Evolutionary conservation across 1,140 invertebrate genomes (phyloP).

Genomic region (Plutomurus gul): DNA sequence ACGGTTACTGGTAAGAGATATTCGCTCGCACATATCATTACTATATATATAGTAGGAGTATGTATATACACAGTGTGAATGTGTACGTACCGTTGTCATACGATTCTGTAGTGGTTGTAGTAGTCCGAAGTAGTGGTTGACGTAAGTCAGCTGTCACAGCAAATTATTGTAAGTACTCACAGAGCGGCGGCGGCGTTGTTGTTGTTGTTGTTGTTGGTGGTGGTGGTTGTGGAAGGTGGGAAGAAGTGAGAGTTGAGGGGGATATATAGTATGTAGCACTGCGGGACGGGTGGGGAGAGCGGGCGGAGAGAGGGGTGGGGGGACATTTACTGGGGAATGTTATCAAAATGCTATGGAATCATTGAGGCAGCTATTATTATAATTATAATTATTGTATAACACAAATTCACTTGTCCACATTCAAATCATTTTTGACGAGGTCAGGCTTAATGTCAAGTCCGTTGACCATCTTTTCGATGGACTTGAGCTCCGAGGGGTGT

Average conservation of each 20-base stretch:
- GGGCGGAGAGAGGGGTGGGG: not conserved
- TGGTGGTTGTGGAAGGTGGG: not conserved
- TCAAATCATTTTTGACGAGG: constrained; percentile 41
- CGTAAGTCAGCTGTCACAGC: not conserved
- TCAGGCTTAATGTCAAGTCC: constrained; percentile 69
- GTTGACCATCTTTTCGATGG: constrained; percentile 96
- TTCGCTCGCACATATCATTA: too few relatives aligned
- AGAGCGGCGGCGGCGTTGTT: too few relatives aligned
- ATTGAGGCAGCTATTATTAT: not conserved
- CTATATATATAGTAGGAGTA: too few relatives aligned
- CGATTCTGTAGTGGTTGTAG: too few relatives aligned
- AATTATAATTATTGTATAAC: not conserved
- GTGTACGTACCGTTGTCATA: too few relatives aligned
- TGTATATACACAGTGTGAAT: too few relatives aligned
- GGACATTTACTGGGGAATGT: not conserved
- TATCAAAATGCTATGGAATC: constrained; percentile 15
- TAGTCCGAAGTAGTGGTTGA: not conserved
- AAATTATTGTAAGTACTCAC: too few relatives aligned
- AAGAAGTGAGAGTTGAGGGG: not conserved
- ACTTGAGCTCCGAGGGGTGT: constrained; percentile 75
- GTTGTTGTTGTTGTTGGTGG: not conserved
- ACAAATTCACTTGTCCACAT: constrained; percentile 42
- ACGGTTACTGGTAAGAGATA: too few relatives aligned
- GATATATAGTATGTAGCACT: not conserved
- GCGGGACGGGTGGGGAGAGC: not conserved